Conservation (phyloP, 1,140 invertebrate genomes). For the Drosophila tristis region DNA sequence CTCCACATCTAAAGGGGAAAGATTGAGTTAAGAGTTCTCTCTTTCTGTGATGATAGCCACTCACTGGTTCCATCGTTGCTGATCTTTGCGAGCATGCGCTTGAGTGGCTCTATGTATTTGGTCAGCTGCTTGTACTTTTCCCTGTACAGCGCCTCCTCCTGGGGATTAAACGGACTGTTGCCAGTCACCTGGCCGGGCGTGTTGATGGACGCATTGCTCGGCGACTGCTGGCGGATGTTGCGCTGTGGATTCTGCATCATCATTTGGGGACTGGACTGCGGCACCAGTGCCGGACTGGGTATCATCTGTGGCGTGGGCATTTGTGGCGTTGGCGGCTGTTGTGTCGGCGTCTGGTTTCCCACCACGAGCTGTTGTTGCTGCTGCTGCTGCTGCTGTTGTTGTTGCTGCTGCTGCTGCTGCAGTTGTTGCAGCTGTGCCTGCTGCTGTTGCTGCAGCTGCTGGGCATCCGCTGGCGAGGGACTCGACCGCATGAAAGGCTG, state of each 20-base stretch:
- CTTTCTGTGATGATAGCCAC: slow-evolving; percentile 9
- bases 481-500: slow-evolving; percentile 86
- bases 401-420: slow-evolving; percentile 55
- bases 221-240: slow-evolving; percentile 90
- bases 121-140: slow-evolving; percentile 96
- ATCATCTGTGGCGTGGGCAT: slow-evolving; percentile 86
- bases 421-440: slow-evolving; percentile 58
- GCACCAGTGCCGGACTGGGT: slow-evolving; percentile 89
- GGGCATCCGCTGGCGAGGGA: slow-evolving; percentile 83
- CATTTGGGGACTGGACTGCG: slow-evolving; percentile 89
- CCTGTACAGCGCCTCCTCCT: slow-evolving; percentile 94
- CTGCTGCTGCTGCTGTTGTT: slow-evolving; percentile 24
- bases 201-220: slow-evolving; percentile 90
- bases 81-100: slow-evolving; percentile 93
- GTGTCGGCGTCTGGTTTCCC: slow-evolving; percentile 84
- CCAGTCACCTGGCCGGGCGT: slow-evolving; percentile 90
- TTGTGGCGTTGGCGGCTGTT: slow-evolving; percentile 61
- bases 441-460: slow-evolving; percentile 60
- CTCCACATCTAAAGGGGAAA: slow-evolving; percentile 59
- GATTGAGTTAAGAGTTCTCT: background rate
- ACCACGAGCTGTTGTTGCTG: slow-evolving; percentile 57
- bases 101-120: slow-evolving; percentile 96
- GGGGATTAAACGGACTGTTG: slow-evolving; percentile 88
- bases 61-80: slow-evolving; percentile 90
- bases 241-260: slow-evolving; percentile 85